Evolutionary conservation across 2,113 vertebrate genomes (phyloP), one percentile per base, ranked within the genome.

Genomic region (Elgaria multicarinata): DNA sequence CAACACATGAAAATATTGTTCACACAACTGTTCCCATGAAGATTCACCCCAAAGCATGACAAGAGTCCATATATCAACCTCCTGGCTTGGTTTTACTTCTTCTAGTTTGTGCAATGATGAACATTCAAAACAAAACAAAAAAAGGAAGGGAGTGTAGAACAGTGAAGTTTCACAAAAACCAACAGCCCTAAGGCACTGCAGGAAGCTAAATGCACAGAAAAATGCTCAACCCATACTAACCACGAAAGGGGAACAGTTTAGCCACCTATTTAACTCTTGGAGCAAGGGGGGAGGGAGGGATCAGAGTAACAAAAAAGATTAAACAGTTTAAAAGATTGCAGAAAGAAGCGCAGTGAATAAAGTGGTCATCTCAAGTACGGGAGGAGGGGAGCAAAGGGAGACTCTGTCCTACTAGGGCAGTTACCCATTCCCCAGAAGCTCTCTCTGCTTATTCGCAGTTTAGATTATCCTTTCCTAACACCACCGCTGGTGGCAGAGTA

Each of bases 31-130:
- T 66, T 83, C 55, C 33, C 24, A 7, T 36, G 9, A 64, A 42
- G 55, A 75, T 46, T 71, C 12, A 62, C 46, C 62, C 33, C 50
- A 66, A 89, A 67, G 39, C 26, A 77, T 2, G 18, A 39, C 8
- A 24, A 28, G 39, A 89, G 71, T 33, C 18, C 12, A 36, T 5
- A 33, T 53, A 67, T 8, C 4, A 62, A 69, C 58, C 74, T 77
- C 66, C 42, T 66, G 55, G 20, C 66, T 83, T 50, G 71, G 33
- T 50, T 89, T 84, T 77, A 83, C 46, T 85, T 89, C 74, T 53
- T 28, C 74, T 14, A 58, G n/a, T 36, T 78, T 89, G 81, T 53
- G 62, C 58, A 85, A 69, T 53, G 44, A 69, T 24, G 31, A n/a
- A 50, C 13, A 46, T 26, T 74, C 33, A 67, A 36, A 69, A 46